Evolutionary conservation across 2,113 vertebrate species (phyloP), one percentile per base, ranked within the genome.

Genomic region (Microtus ochrogaster): DNA sequence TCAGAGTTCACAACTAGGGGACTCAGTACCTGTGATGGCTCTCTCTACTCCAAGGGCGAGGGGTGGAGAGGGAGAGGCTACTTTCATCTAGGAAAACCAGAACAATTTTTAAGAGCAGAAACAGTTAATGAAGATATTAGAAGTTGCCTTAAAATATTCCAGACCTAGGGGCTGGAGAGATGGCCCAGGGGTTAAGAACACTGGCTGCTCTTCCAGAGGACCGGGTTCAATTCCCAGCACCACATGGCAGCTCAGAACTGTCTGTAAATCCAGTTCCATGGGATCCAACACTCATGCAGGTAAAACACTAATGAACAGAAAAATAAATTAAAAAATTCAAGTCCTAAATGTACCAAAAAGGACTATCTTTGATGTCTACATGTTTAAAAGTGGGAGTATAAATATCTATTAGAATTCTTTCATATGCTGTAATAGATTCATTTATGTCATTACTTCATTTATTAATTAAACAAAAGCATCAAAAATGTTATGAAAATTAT

Each of bases 401-500:
- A 44, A 17, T 47, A 19, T 49, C 13, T 49, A 61, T 41, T 36
- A 90, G 21, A 79, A 95, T 61, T 74, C 44, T 36, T 66, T 41
- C 36, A 55, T 85, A 82, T 74, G 47, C 81, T 96, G 78, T 7
- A 61, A 41, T 55, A 58, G 68, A 87, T n/a, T 70, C 52, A 52
- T n/a, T 47, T 63, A 52, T 73, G 85, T 58, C 61, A 58, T 47
- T 84, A 82, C 89, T 63, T 97, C 28, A 74, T 65, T 95, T 83
- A 72, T 73, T 94, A 82, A 63, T 84, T 94, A 77, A 63, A 73
- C 93, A 83, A 93, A 94, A 89, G 28, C 4, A 97, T 16, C 68
- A 89, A 52, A 95, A 96, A 83, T 78, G 22, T 52, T 76, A 58
- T 30, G 33, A 95, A 96, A 68, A 94, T 39, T 17, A 89, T 41